Evolutionary conservation across 2,113 vertebrate species (phyloP).

Genomic region (Albula goreensis): DNA sequence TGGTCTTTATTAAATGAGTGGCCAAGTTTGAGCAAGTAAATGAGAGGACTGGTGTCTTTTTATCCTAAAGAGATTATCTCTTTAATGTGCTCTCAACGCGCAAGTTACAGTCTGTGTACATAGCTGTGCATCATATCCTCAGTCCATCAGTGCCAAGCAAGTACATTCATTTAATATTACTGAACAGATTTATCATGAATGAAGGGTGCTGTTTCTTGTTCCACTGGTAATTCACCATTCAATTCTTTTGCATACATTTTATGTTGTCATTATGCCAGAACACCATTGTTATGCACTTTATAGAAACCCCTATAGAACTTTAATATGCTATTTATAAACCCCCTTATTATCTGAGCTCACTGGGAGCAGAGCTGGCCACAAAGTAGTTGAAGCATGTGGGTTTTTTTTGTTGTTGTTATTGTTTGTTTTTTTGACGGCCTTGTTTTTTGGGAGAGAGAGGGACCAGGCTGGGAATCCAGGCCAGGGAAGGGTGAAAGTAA

Average conservation of each 20-base stretch:
- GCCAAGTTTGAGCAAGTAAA: constrained; percentile 36
- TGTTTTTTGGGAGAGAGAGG: constrained; percentile 41
- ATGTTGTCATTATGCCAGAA: neutral
- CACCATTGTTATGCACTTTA: no score
- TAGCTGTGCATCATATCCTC: neutral
- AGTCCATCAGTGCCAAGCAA: no score
- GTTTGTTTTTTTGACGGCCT: constrained; percentile 44
- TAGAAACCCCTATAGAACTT: no score
- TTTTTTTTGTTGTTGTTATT: neutral
- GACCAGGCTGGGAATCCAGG: constrained; percentile 56
- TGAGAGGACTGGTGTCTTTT: neutral
- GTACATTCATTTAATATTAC: no score
- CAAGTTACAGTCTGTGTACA: neutral
- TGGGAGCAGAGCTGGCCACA: constrained; percentile 17
- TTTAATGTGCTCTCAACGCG: neutral
- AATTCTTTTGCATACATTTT: neutral
- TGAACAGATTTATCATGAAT: no score
- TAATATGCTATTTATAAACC: no score
- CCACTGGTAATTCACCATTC: no score
- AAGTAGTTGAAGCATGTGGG: neutral
- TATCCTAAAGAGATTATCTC: neutral
- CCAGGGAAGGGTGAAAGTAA: constrained; percentile 72
- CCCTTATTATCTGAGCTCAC: neutral
- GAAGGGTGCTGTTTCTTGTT: no score
- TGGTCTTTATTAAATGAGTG: constrained; percentile 28